phyloP scores from a whole-genome alignment of 2,888 invertebrate species.

The Caenorhabditis japonica region DNA sequence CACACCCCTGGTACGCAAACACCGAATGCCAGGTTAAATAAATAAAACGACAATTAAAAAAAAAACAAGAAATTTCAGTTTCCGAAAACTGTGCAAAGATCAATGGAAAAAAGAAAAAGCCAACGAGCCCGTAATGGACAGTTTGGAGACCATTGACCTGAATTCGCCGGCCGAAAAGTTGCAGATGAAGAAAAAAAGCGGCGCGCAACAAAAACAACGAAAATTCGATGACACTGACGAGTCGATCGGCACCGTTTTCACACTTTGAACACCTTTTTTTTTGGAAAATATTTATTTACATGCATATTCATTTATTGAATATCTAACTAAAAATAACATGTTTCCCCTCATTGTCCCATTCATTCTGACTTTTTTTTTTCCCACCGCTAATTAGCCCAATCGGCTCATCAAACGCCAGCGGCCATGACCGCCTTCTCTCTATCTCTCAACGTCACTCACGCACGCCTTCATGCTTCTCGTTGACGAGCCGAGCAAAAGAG shows the following conservation, averaged over 20 bases:
- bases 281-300: background rate
- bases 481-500: slow-evolving; percentile 32
- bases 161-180: too few relatives aligned
- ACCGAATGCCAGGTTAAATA: too few relatives aligned
- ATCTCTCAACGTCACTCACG: background rate
- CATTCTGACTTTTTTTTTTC: slow-evolving; percentile 5
- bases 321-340: too few relatives aligned
- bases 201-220: background rate
- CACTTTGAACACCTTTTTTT: background rate
- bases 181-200: too few relatives aligned
- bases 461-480: slow-evolving; percentile 13
- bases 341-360: too few relatives aligned
- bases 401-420: slow-evolving; percentile 18
- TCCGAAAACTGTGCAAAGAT: too few relatives aligned
- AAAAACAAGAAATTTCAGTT: too few relatives aligned
- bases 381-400: slow-evolving; percentile 34
- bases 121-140: too few relatives aligned
- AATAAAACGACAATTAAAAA: too few relatives aligned
- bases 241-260: background rate
- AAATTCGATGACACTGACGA: background rate
- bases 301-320: slow-evolving; percentile 10
- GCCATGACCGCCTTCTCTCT: slow-evolving; percentile 19
- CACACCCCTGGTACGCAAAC: too few relatives aligned
- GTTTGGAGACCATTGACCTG: too few relatives aligned
- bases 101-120: too few relatives aligned